Conservation (phyloP, 1,140 invertebrate genomes). For the Drosophila arawakana region DNA sequence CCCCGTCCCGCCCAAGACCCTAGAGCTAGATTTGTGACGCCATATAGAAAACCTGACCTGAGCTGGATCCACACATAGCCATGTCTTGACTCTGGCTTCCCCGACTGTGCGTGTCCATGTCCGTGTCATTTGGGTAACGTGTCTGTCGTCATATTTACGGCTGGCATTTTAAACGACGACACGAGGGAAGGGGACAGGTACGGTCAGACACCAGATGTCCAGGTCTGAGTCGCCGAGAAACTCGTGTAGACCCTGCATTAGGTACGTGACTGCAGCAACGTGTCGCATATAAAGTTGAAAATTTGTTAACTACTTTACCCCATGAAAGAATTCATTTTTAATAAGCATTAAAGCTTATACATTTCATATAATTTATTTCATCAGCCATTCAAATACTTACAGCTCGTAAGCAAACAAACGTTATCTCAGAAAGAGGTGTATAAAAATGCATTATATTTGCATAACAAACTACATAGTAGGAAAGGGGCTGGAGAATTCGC, state of each 20-base stretch:
- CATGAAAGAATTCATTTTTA: constrained; percentile 36
- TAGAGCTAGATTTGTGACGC: constrained; percentile 16
- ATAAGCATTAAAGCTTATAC: constrained; percentile 37
- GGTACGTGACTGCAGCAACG: constrained; percentile 45
- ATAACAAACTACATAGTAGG: too few species aligned
- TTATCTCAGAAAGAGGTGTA: not conserved
- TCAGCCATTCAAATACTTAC: constrained; percentile 21
- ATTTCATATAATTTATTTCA: constrained; percentile 33
- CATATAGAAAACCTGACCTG: constrained; percentile 4
- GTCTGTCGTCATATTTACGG: constrained; percentile 49
- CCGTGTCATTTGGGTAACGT: constrained; percentile 57
- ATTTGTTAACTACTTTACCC: constrained; percentile 31
- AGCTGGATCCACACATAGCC: not conserved
- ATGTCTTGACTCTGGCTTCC: not conserved
- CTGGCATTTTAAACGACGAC: constrained; percentile 5
- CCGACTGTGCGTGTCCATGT: constrained; percentile 34
- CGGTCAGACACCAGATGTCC: constrained; percentile 8
- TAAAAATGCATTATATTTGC: too few species aligned
- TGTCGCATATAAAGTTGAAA: constrained; percentile 32
- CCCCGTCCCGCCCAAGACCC: not conserved
- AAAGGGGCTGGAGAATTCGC: too few species aligned
- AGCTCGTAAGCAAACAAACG: not conserved
- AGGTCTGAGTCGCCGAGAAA: not conserved
- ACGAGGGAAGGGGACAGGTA: not conserved
- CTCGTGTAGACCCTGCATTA: constrained; percentile 1